Evolutionary conservation across 1,140 invertebrate species (phyloP), one percentile per base, ranked within the genome.

Genomic region (Tribolium madens): DNA sequence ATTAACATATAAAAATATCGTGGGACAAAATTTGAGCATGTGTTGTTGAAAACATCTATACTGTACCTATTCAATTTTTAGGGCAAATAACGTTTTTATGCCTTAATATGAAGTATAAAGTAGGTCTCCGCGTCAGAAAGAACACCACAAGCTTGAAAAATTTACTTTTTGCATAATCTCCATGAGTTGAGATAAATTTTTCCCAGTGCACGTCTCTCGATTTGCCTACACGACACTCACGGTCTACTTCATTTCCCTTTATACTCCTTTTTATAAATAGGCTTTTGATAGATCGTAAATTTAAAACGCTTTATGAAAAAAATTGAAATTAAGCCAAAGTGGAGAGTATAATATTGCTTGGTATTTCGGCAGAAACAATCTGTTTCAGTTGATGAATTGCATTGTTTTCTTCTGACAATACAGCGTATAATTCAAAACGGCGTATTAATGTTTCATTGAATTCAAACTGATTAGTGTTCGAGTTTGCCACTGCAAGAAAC

Each of bases 161-260:
- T 64, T 64, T 64, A 64, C 26, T 33, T 64, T 64, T 64, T 64
- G 57, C 57, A 64, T 64, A 64, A 64, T 64, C 57, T 64, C 36
- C 21, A n/a, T 14, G 57, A 64, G 57, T 33, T 13, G 57, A 64
- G 57, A 42, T 31, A 64, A 64, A 64, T 64, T 64, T 64, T 12
- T 64, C 21, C 57, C 57, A 60, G 53, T 60, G 18, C 53, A 60
- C 53, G 53, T 60, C 53, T 60, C 53, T 60, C 53, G 53, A 60
- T 60, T 64, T 33, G 57, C 1, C 26, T 42, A 64, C 57, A 64
- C 57, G 57, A 64, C 57, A 64, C 57, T 64, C 57, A 64, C 31
- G 57, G 26, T 26, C 57, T 36, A 36, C 57, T 64, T 64, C 57
- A 64, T 64, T 33, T 64, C 57, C 57, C 57, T 64, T 64, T 64